Evolutionary conservation across 2,113 vertebrate species (phyloP).

Genomic region (Tinamus guttatus): DNA sequence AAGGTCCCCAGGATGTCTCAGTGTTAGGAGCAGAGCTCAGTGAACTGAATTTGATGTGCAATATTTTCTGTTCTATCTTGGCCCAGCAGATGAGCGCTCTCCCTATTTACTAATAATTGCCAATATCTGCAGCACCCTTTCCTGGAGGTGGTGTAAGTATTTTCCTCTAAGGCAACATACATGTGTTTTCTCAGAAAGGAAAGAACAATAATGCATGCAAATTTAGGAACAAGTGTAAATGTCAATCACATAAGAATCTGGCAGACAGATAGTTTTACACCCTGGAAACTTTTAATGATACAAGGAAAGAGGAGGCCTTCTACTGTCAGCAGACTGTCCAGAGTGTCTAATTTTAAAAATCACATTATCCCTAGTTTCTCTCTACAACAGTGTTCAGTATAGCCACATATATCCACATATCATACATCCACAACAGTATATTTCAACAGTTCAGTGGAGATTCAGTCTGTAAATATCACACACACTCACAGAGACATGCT

Average conservation of each 20-base stretch:
- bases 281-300: neutral
- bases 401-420: too few relatives aligned
- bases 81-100: neutral
- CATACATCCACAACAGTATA: neutral
- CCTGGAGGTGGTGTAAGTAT: neutral
- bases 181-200: neutral
- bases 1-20: neutral
- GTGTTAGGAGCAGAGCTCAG: constrained; percentile 14
- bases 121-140: neutral
- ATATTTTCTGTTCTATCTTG: constrained; percentile 18
- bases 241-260: neutral
- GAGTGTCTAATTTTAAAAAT: neutral
- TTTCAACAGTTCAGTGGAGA: neutral
- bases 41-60: neutral
- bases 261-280: neutral
- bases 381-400: neutral
- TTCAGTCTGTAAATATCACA: neutral
- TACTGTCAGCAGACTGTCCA: neutral
- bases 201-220: neutral
- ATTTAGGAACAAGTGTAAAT: neutral
- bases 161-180: neutral
- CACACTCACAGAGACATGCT: neutral
- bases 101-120: neutral
- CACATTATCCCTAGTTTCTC: neutral
- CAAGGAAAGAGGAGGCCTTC: neutral